These are phyloP conservation scores for Mercenaria mercenaria DNA, from an alignment of 1,140 invertebrate genomes.

Conservation along the genomic window DNA sequence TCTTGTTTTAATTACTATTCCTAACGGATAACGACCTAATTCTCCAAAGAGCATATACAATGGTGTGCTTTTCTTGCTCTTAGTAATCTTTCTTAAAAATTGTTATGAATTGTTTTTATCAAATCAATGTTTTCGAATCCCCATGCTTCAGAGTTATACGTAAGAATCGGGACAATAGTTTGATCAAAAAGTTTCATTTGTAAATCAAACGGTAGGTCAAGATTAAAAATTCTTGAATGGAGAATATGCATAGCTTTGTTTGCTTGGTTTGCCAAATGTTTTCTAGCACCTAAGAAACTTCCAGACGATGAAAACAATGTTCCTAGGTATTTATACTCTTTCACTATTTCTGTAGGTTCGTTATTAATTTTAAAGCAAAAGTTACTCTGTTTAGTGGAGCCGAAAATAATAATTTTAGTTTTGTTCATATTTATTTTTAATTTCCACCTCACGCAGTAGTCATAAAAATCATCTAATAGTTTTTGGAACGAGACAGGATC, in stretches of 20 bases:
- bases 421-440: neutral
- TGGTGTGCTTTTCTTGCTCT: constrained; percentile 9
- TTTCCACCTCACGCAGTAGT: constrained; percentile 12
- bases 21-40: constrained; percentile 6
- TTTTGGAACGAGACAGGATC: neutral
- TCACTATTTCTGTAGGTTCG: neutral
- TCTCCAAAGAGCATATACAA: constrained; percentile 11
- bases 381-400: neutral
- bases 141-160: neutral
- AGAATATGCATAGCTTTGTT: constrained; percentile 35
- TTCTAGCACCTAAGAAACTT: neutral
- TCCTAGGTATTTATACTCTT: neutral
- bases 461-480: neutral
- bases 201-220: constrained; percentile 14
- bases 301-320: neutral
- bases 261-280: neutral
- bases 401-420: constrained; percentile 1
- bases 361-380: neutral
- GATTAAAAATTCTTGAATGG: neutral
- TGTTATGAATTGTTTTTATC: neutral
- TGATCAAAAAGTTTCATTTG: constrained; percentile 29
- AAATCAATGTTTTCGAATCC: neutral
- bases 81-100: constrained; percentile 22
- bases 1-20: neutral
- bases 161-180: neutral